Conservation (phyloP, 2,888 invertebrate genomes). For the Seira ritae region DNA sequence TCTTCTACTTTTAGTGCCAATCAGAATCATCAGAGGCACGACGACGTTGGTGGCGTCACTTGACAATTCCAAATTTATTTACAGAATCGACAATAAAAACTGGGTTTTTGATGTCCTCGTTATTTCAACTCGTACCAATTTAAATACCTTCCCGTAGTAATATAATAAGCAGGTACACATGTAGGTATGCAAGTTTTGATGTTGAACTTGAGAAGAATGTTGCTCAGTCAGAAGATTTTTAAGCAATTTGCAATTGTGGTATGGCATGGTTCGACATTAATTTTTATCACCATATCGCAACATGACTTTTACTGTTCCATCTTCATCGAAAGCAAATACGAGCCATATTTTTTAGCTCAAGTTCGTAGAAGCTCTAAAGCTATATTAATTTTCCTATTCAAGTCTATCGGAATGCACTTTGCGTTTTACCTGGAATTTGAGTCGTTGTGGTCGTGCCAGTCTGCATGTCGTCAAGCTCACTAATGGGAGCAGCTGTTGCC, state of each 20-base stretch:
- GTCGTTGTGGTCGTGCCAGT: constrained; percentile 8
- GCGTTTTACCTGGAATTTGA: constrained; percentile 51
- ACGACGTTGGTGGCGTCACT: not conserved
- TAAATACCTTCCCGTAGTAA: too few relatives aligned
- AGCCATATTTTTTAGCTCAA: constrained; percentile 9
- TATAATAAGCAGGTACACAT: too few relatives aligned
- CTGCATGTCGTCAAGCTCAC: constrained; percentile 27
- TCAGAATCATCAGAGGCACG: not conserved
- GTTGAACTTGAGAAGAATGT: too few relatives aligned
- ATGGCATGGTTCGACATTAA: too few relatives aligned
- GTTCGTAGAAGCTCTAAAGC: not conserved
- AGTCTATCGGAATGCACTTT: too few relatives aligned
- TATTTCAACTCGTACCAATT: too few relatives aligned
- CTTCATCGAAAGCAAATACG: not conserved
- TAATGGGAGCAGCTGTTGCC: not conserved
- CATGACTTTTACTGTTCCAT: not conserved
- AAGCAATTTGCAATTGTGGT: too few relatives aligned
- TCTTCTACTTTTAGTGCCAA: not conserved
- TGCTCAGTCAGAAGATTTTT: too few relatives aligned
- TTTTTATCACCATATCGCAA: not conserved
- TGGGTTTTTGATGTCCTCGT: constrained; percentile 24
- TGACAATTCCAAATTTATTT: constrained; percentile 14
- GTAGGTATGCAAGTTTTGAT: too few relatives aligned
- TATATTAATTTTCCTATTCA: not conserved
- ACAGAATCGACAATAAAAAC: not conserved